A percentile compares a stretch with the other conserved stretches of the same genome.
phyloP scores from a whole-genome alignment of 2,888 invertebrate species.

The Pyrrhia umbra region DNA sequence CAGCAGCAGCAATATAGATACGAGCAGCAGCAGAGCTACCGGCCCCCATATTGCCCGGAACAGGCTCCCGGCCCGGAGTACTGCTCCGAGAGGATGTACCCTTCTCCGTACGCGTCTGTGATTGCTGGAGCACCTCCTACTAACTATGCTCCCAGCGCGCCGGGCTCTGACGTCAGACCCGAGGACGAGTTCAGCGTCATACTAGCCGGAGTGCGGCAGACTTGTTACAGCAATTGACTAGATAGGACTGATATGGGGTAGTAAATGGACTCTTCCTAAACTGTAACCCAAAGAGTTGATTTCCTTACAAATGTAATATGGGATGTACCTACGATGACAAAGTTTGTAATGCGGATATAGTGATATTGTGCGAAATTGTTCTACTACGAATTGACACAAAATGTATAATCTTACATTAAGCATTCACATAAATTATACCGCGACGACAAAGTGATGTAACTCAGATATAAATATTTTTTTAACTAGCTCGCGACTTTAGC shows the following conservation, averaged over 20 bases:
- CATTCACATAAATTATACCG: slow-evolving; percentile 43
- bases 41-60: slow-evolving; percentile 82
- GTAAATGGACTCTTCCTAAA: slow-evolving; percentile 74
- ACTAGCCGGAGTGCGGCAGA: slow-evolving; percentile 96
- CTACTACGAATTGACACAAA: slow-evolving; percentile 49
- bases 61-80: slow-evolving; percentile 81
- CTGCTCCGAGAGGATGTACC: slow-evolving; percentile 85
- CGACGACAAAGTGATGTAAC: slow-evolving; percentile 42
- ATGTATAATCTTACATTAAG: slow-evolving; percentile 50
- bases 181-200: slow-evolving; percentile 97
- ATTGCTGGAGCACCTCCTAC: slow-evolving; percentile 88
- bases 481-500: slow-evolving; percentile 43
- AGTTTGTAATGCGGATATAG: slow-evolving; percentile 54
- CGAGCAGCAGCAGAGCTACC: slow-evolving; percentile 78
- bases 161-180: slow-evolving; percentile 90
- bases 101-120: slow-evolving; percentile 91
- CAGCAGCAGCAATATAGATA: slow-evolving; percentile 86
- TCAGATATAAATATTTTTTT: slow-evolving; percentile 49
- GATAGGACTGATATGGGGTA: slow-evolving; percentile 71
- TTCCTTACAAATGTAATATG: slow-evolving; percentile 64
- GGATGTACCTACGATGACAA: slow-evolving; percentile 52
- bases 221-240: slow-evolving; percentile 94
- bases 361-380: slow-evolving; percentile 55
- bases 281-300: slow-evolving; percentile 78
- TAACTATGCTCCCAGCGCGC: slow-evolving; percentile 82